A percentile compares a stretch with the other conserved stretches of the same genome.
Conservation (phyloP, 2,888 invertebrate genomes). For the Aplocera efformata region DNA sequence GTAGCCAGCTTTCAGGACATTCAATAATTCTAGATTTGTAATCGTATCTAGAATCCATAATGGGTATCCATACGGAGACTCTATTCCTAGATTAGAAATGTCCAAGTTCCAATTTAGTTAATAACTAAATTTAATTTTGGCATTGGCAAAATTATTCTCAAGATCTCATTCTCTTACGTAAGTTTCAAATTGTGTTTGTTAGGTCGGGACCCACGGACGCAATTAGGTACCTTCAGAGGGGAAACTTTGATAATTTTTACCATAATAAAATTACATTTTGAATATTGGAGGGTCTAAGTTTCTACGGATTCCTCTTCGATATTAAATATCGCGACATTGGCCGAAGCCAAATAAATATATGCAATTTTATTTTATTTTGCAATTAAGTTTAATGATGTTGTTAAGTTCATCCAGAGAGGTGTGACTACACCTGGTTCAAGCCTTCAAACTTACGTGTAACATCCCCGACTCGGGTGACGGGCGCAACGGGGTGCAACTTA, state of each 20-base stretch:
- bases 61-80: slow-evolving; percentile 27
- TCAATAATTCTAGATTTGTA: slow-evolving; percentile 13
- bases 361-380: too few species aligned
- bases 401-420: too few species aligned
- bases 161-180: slow-evolving; percentile 19
- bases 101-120: slow-evolving; percentile 28
- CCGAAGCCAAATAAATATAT: too few species aligned
- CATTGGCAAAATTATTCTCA: slow-evolving; percentile 34
- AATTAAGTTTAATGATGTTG: too few species aligned
- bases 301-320: background rate
- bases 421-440: too few species aligned
- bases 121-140: slow-evolving; percentile 36
- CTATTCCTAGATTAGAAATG: slow-evolving; percentile 34
- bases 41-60: slow-evolving; percentile 21
- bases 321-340: too few species aligned
- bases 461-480: too few species aligned
- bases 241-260: slow-evolving; percentile 1
- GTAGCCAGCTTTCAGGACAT: background rate
- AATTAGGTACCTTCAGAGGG: slow-evolving; percentile 9
- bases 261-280: too few species aligned
- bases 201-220: slow-evolving; percentile 9
- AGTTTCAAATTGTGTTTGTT: slow-evolving; percentile 15
- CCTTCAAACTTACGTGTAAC: too few species aligned
- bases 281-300: background rate
- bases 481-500: too few species aligned